These are phyloP conservation scores for Sinella curviseta DNA, from an alignment of 1,140 invertebrate species.

Conservation along the genomic window DNA sequence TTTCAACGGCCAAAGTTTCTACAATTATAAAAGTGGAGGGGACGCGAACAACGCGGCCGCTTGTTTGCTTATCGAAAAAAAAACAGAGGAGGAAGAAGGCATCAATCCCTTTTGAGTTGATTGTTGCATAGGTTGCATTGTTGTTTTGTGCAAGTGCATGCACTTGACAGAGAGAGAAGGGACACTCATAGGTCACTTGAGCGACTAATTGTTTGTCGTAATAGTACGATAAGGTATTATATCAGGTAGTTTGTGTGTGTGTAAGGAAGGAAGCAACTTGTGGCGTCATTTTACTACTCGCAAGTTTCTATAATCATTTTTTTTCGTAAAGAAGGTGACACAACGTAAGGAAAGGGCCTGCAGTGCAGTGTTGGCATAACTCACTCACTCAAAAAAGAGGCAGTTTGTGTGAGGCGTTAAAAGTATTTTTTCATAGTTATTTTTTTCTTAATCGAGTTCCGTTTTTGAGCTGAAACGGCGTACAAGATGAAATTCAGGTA, in stretches of 20 bases:
- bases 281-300: not conserved
- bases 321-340: not conserved
- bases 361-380: too few species aligned
- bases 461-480: too few species aligned
- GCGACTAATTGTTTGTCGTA: not conserved
- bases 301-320: not conserved
- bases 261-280: not conserved
- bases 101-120: too few species aligned
- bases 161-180: not conserved
- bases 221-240: not conserved
- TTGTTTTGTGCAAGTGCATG: not conserved
- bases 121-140: not conserved
- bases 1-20: not conserved
- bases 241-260: too few species aligned
- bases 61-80: not conserved
- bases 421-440: too few species aligned
- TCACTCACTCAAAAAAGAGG: too few species aligned
- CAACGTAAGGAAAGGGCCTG: not conserved
- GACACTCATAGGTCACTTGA: not conserved
- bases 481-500: not conserved
- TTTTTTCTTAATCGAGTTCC: too few species aligned
- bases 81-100: too few species aligned
- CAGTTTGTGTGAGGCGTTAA: not conserved
- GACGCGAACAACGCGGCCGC: not conserved
- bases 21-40: not conserved